phyloP scores from a whole-genome alignment of 2,888 invertebrate genomes.

The Glomeris marginata region DNA sequence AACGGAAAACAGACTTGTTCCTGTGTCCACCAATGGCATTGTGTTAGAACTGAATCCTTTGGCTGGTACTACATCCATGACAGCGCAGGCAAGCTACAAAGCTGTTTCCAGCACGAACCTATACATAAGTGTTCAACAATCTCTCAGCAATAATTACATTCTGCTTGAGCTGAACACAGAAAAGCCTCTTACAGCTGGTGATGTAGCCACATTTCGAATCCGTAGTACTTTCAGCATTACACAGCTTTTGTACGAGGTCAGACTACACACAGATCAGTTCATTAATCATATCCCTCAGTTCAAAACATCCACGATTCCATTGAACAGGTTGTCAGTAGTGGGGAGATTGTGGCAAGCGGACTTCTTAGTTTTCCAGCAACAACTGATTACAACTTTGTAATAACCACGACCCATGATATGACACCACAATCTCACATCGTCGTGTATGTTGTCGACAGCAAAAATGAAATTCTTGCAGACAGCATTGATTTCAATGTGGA shows the following conservation, averaged over 20 bases:
- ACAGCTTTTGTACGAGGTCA: too few relatives aligned
- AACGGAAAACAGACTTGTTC: too few relatives aligned
- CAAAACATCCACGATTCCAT: too few relatives aligned
- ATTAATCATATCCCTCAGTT: too few relatives aligned
- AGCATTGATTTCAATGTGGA: slow-evolving; percentile 34
- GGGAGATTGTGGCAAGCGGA: slow-evolving; percentile 24
- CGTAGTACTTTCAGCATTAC: too few relatives aligned
- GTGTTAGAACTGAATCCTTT: slow-evolving; percentile 18
- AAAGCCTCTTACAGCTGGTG: too few relatives aligned
- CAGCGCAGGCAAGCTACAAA: slow-evolving; percentile 8
- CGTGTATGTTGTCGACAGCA: slow-evolving; percentile 29
- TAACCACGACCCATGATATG: slow-evolving; percentile 28
- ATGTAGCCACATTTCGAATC: too few relatives aligned
- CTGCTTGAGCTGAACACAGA: too few relatives aligned
- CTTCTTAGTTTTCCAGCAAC: slow-evolving; percentile 14
- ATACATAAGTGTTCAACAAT: too few relatives aligned
- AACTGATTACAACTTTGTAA: slow-evolving; percentile 21
- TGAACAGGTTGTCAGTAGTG: slow-evolving; percentile 27
- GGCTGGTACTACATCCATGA: slow-evolving; percentile 7
- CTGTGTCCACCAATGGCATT: slow-evolving; percentile 16
- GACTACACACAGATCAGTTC: too few relatives aligned
- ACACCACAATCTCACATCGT: slow-evolving; percentile 28
- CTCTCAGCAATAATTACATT: too few relatives aligned
- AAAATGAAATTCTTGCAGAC: slow-evolving; percentile 34
- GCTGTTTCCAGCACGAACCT: too few relatives aligned